Conservation (phyloP, 2,888 invertebrate genomes). For the Amblyjoppa fuscipennis region DNA sequence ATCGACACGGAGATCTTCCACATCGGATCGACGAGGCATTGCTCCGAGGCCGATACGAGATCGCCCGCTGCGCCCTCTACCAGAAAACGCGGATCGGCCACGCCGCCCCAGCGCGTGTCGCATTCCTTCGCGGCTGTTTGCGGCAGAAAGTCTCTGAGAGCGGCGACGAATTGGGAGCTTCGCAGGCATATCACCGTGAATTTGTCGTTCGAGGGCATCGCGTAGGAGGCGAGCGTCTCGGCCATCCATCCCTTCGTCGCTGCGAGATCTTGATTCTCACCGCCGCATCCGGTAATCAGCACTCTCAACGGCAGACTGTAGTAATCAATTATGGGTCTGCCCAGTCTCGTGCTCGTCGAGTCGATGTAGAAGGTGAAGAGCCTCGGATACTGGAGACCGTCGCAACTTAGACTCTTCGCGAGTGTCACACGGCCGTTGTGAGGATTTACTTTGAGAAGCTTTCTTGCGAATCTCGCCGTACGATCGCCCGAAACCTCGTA, state of each 20-base stretch:
- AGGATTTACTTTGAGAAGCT: constrained; percentile 91
- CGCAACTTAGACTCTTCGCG: constrained; percentile 90
- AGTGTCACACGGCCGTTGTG: constrained; percentile 92
- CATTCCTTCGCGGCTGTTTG: constrained; percentile 91
- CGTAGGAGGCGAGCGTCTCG: constrained; percentile 94
- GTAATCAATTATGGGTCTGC: constrained; percentile 91
- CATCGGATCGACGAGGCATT: constrained; percentile 93
- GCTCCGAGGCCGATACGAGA: constrained; percentile 91
- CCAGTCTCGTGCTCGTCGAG: constrained; percentile 92
- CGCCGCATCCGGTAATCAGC: constrained; percentile 91
- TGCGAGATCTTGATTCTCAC: constrained; percentile 88
- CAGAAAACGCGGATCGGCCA: constrained; percentile 91
- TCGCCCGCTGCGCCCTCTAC: constrained; percentile 93
- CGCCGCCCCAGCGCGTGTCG: constrained; percentile 91
- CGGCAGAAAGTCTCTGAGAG: constrained; percentile 92
- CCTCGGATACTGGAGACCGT: constrained; percentile 93
- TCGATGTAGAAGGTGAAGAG: constrained; percentile 95
- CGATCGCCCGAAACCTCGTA: constrained; percentile 93
- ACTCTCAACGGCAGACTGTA: constrained; percentile 93
- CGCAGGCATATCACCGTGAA: constrained; percentile 94
- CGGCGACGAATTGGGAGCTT: constrained; percentile 92
- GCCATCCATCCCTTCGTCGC: constrained; percentile 95
- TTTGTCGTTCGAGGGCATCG: constrained; percentile 93
- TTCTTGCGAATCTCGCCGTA: constrained; percentile 93
- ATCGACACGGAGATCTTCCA: constrained; percentile 90